phyloP scores from a whole-genome alignment of 2,888 invertebrate genomes.

The Eupithecia inturbata region DNA sequence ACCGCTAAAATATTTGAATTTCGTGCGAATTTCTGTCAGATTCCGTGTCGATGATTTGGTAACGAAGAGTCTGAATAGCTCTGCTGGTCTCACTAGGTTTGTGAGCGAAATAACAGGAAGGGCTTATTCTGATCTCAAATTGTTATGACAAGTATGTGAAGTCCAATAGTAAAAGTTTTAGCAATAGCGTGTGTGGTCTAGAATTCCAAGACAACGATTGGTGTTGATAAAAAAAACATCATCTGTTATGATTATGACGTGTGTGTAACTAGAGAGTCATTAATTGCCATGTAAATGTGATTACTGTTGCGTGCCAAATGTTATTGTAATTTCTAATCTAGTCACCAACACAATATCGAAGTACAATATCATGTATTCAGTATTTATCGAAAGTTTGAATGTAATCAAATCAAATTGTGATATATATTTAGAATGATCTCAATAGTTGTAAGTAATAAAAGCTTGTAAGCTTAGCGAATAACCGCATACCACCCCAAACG shows the following conservation, averaged over 20 bases:
- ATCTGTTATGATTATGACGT: not conserved
- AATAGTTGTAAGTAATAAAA: slow-evolving; percentile 17
- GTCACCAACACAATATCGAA: slow-evolving; percentile 19
- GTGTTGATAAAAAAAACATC: not conserved
- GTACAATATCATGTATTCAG: slow-evolving; percentile 24
- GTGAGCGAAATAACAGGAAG: not conserved
- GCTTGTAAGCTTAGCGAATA: slow-evolving; percentile 11
- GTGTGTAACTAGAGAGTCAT: slow-evolving; percentile 12
- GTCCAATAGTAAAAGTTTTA: not conserved
- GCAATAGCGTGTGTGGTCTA: slow-evolving; percentile 10
- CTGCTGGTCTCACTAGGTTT: not conserved
- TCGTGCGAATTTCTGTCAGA: no score
- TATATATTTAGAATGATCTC: slow-evolving; percentile 36
- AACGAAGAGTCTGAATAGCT: no score
- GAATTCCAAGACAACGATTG: slow-evolving; percentile 2
- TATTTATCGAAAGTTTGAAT: slow-evolving; percentile 8
- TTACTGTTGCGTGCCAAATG: slow-evolving; percentile 33
- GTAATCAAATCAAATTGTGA: slow-evolving; percentile 29
- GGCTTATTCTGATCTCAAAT: not conserved
- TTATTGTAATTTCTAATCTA: slow-evolving; percentile 25
- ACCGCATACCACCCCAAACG: not conserved
- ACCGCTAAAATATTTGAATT: no score
- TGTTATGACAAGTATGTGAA: not conserved
- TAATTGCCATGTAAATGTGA: slow-evolving; percentile 23
- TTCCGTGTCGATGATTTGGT: no score